These are phyloP conservation scores for Drosophila planitibia DNA, from an alignment of 2,888 invertebrate species.

Conservation along the genomic window DNA sequence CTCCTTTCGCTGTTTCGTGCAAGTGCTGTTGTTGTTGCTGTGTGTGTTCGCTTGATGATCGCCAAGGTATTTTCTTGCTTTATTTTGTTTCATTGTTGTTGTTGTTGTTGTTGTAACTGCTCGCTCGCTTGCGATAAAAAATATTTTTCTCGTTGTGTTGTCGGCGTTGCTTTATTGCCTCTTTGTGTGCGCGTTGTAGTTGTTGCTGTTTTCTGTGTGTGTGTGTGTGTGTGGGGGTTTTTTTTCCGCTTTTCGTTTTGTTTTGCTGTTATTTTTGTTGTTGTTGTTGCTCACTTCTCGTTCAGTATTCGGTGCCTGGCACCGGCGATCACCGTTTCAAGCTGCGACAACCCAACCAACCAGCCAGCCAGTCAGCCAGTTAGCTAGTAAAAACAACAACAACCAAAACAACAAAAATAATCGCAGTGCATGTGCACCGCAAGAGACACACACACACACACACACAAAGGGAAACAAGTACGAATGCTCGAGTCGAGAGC, in stretches of 20 bases:
- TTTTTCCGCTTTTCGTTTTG: constrained; percentile 42
- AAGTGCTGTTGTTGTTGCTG: not conserved
- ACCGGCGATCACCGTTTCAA: constrained; percentile 83
- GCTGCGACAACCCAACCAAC: constrained; percentile 47
- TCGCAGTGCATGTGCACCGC: constrained; percentile 53
- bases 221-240: not conserved
- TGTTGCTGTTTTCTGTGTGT: constrained; percentile 26
- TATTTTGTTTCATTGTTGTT: constrained; percentile 32
- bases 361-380: constrained; percentile 8
- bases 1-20: constrained; percentile 27
- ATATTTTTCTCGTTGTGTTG: constrained; percentile 64
- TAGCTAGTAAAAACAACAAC: constrained; percentile 34
- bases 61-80: constrained; percentile 58
- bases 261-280: constrained; percentile 35
- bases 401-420: constrained; percentile 44
- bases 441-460: constrained; percentile 13
- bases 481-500: constrained; percentile 1
- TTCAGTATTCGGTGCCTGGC: constrained; percentile 75
- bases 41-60: constrained; percentile 46
- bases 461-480: constrained; percentile 11
- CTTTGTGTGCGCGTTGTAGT: constrained; percentile 49
- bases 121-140: constrained; percentile 58
- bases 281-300: constrained; percentile 18
- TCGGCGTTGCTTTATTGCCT: constrained; percentile 65
- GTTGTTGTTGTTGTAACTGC: constrained; percentile 20